A percentile compares a stretch with the other conserved stretches of the same genome.
phyloP scores from a whole-genome alignment of 1,140 invertebrate species.

The Neodiprion virginianus region DNA sequence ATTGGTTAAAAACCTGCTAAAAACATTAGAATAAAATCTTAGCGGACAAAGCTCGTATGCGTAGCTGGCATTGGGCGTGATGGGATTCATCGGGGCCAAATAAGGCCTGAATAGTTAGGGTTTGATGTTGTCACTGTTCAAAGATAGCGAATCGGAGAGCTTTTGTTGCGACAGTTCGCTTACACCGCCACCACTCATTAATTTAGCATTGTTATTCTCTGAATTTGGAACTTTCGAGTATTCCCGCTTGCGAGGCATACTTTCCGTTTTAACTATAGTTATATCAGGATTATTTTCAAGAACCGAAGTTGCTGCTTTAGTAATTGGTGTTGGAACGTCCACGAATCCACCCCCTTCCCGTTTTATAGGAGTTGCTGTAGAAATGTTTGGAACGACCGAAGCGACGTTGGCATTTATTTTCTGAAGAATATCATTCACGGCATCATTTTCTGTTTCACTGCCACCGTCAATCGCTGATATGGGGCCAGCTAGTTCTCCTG shows the following conservation, averaged over 20 bases:
- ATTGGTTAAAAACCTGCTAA: conserved; percentile 56
- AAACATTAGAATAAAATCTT: conserved; percentile 54
- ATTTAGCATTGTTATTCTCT: conserved; percentile 58
- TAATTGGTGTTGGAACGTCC: conserved; percentile 50
- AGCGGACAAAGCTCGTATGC: conserved; percentile 48
- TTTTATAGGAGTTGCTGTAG: conserved; percentile 56
- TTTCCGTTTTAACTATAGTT: conserved; percentile 69
- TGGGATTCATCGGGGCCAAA: conserved; percentile 41
- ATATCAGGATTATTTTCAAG: conserved; percentile 69
- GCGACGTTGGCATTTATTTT: conserved; percentile 51
- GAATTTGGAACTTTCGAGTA: conserved; percentile 58
- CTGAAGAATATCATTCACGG: conserved; percentile 53
- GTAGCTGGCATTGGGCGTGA: conserved; percentile 31
- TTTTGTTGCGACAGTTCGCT: conserved; percentile 49
- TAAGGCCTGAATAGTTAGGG: conserved; percentile 63
- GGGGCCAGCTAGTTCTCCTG: conserved; percentile 49
- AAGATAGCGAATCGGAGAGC: conserved; percentile 59
- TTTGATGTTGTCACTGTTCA: conserved; percentile 60
- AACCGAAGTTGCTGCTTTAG: conserved; percentile 58
- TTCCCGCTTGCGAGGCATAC: conserved; percentile 54
- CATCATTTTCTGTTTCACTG: conserved; percentile 48
- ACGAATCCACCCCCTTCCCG: conserved; percentile 55
- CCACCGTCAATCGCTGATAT: conserved; percentile 41
- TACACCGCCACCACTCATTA: conserved; percentile 56
- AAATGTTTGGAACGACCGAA: conserved; percentile 43